Base-by-base conservation (phyloP, 2,113 vertebrate genomes). In the Hemichromis elongatus region DNA sequence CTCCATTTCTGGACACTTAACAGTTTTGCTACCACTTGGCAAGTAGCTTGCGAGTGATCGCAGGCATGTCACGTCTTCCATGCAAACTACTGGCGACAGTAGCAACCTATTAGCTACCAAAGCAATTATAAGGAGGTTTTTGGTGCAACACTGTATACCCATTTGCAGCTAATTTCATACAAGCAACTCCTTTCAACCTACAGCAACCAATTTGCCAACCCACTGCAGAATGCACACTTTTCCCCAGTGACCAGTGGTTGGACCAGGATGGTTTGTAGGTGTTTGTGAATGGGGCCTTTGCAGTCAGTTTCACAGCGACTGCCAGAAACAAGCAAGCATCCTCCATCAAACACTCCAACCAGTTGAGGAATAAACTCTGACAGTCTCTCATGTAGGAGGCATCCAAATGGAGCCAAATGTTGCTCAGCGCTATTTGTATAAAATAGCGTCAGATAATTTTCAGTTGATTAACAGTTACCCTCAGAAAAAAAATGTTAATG, bases 251-350 rank as follows among this genome's bases (percentile, higher is more conserved):
- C 24, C 24, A 47, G 16, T 73, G 42, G 18, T 75, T 75, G 4
- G n/a, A n/a, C 9, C 42, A 75, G 9, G 9, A 42, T 19, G 68
- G 24, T 75, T 24, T 73, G 24, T 28, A 50, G 42, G 24, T 26
- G 42, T 50, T 42, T 6, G 19, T 73, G 21, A 73, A 18, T 0
- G 3, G 24, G 66, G 24, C 66, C 24, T 7, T 42, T 40, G 35
- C 35, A 40, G 24, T 68, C 7, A 11, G 24, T 73, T 47, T 73
- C 40, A 70, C 40, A 28, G 0, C 2, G 1, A 0, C 40, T 0
- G 8, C 66, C 66, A 70, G 66, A 26, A 47, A 70, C 66, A 45
- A 40, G 40, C 66, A 56, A 3, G 5, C 50, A n/a, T 12, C n/a
- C 53, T 55, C 53, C 6, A 68, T 26, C 66, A 47, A 70, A 45